A percentile compares a stretch with the other conserved stretches of the same genome.
Evolutionary conservation across 2,888 invertebrate species (phyloP).

Genomic region (Dastarcus helophoroides): DNA sequence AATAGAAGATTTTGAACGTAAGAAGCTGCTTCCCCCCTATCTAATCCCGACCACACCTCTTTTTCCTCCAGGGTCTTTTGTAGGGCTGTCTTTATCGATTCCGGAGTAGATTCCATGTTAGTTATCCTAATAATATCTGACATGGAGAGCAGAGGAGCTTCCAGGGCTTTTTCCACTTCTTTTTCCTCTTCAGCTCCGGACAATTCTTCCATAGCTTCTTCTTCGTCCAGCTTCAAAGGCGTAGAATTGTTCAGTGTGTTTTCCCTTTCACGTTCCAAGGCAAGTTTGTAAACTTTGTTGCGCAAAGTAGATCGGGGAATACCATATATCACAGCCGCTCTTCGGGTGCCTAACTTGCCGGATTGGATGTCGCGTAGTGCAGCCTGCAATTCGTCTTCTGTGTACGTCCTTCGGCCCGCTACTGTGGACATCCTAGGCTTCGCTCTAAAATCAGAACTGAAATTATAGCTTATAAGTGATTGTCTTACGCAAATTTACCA

Average conservation of each 20-base stretch:
- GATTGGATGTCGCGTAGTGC: slow-evolving; percentile 92
- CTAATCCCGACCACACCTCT: slow-evolving; percentile 34
- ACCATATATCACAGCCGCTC: slow-evolving; percentile 91
- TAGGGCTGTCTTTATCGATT: slow-evolving; percentile 42
- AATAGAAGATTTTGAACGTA: slow-evolving; percentile 44
- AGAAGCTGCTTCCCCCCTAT: slow-evolving; percentile 22
- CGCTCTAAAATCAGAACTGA: slow-evolving; percentile 48
- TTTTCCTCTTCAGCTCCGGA: slow-evolving; percentile 49
- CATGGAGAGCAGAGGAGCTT: slow-evolving; percentile 45
- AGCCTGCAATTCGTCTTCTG: slow-evolving; percentile 88
- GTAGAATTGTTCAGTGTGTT: slow-evolving; percentile 41
- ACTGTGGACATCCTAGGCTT: slow-evolving; percentile 56
- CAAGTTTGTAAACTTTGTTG: slow-evolving; percentile 86
- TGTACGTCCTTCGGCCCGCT: slow-evolving; percentile 69
- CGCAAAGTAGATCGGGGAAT: slow-evolving; percentile 93
- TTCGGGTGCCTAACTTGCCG: slow-evolving; percentile 82
- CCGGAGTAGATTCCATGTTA: slow-evolving; percentile 40
- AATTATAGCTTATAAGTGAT: slow-evolving; percentile 28
- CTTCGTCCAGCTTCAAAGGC: slow-evolving; percentile 32
- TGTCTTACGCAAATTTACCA: too few relatives aligned
- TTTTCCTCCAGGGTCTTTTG: slow-evolving; percentile 37
- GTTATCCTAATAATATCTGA: slow-evolving; percentile 48
- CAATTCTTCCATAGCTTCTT: slow-evolving; percentile 44
- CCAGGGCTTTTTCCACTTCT: slow-evolving; percentile 46
- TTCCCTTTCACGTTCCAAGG: slow-evolving; percentile 59